Base-by-base conservation (phyloP, 2,888 invertebrate species). In the Gymnosoma rotundatum region DNA sequence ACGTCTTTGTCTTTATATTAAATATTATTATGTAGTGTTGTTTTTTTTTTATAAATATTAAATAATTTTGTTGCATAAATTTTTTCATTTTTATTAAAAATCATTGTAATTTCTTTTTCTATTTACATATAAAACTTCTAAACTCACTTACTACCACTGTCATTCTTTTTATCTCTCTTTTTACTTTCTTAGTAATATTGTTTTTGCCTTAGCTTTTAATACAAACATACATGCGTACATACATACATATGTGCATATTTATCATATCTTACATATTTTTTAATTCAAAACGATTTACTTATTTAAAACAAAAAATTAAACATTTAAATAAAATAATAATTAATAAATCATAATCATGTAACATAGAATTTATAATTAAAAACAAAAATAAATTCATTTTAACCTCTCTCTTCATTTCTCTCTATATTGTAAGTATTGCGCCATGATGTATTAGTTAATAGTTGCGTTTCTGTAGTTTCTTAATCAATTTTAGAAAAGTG, bases 271-370 rank as follows among this genome's bases (percentile, higher is more conserved):
- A 45, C 72, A 48, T 66, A 75, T 58, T 72, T 16, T 14, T 64
- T 70, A 79, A 76, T 64, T 83, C 72, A 79, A 75, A 58, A 48
- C 75, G 14, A 76, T 73, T 74, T 81, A 81, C 73, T 83, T 80
- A 63, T 69, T 64, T 21, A 45, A 74, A 18, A 56, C 6, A 63
- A 78, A 42, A 70, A 16, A n/a, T 56, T 18, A 38, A 61, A 80
- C 66, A 79, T 79, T 75, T 83, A 75, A 75, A 72, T 83, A 61
- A 80, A 70, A 42, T 80, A 83, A 83, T 75, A 72, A 18, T 58
- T 70, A 83, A 79, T 80, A 83, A 83, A 75, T 80, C 83, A 83
- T 76, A 76, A 73, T 83, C 83, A 83, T 83, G 83, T 83, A 83
- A 80, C 83, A 83, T 83, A 83, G 12, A 78, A 78, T 48, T 63